phyloP scores from a whole-genome alignment of 2,797 vertebrate species.

The Peromyscus melanophrys region DNA sequence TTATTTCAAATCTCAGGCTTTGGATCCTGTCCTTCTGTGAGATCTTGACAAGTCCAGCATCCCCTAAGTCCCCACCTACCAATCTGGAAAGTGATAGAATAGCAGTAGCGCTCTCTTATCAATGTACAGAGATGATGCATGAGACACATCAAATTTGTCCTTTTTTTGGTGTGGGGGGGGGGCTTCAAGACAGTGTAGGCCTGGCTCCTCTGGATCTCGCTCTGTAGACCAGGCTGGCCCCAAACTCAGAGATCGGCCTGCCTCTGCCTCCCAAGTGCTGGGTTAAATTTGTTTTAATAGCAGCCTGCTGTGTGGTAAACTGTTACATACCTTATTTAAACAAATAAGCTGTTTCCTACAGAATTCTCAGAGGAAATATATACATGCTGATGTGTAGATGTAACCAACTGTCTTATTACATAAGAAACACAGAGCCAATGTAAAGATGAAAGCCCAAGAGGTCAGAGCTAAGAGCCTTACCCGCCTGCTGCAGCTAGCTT shows the following conservation, averaged over 20 bases:
- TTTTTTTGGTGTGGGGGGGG: too few species aligned
- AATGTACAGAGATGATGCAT: not conserved
- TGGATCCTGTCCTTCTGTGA: constrained; percentile 41
- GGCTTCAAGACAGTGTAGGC: not conserved
- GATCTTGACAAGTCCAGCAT: not conserved
- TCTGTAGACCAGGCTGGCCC: not conserved
- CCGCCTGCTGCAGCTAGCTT: too few species aligned
- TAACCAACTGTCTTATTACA: too few species aligned
- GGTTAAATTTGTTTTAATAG: not conserved
- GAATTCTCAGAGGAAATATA: not conserved
- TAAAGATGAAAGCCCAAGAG: too few species aligned
- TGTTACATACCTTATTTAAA: not conserved
- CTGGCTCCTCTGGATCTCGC: not conserved
- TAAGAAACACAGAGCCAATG: too few species aligned
- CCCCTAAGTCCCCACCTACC: not conserved
- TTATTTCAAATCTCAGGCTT: not conserved
- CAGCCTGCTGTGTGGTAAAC: not conserved
- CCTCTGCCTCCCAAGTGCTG: not conserved
- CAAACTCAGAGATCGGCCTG: not conserved
- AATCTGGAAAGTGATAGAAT: not conserved
- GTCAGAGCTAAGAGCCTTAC: too few species aligned
- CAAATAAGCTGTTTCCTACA: not conserved
- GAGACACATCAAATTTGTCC: not conserved
- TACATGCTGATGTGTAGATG: not conserved
- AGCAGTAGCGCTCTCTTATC: not conserved